phyloP scores from a whole-genome alignment of 2,113 vertebrate species.

The Lepidiolamprologus cunningtoni region DNA sequence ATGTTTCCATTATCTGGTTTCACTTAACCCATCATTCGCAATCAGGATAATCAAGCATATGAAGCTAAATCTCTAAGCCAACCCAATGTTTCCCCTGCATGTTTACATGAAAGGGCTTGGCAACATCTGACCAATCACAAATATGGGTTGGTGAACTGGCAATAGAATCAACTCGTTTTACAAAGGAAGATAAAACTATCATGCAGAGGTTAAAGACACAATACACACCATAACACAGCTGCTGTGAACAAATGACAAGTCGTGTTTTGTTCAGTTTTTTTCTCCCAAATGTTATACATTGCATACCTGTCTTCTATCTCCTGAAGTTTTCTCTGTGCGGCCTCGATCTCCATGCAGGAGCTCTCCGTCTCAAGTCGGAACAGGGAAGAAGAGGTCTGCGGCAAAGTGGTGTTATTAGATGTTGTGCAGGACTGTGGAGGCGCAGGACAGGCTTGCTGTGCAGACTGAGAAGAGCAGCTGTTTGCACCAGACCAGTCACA shows the following conservation, averaged over 20 bases:
- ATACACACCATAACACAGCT: background rate
- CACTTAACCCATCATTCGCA: background rate
- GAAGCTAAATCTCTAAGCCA: background rate
- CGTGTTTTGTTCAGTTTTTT: background rate
- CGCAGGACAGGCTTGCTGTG: background rate
- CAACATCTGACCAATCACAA: background rate
- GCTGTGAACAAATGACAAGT: background rate
- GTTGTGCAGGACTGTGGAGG: background rate
- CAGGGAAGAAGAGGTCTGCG: background rate
- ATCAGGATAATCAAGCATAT: background rate
- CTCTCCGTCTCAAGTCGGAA: constrained; percentile 28
- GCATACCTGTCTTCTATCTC: constrained; percentile 73
- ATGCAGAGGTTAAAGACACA: background rate
- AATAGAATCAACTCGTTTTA: background rate
- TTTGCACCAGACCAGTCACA: constrained; percentile 18
- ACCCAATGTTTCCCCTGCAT: background rate
- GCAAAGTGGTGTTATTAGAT: background rate
- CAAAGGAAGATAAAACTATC: background rate
- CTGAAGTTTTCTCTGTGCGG: constrained; percentile 70
- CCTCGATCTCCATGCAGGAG: constrained; percentile 72
- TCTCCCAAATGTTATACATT: background rate
- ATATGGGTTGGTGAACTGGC: background rate
- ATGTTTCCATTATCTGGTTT: background rate
- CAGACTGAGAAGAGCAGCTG: background rate
- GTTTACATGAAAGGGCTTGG: background rate